Evolutionary conservation across 2,888 invertebrate species (phyloP), one percentile per base, ranked within the genome.

Genomic region (Conops quadrifasciatus): DNA sequence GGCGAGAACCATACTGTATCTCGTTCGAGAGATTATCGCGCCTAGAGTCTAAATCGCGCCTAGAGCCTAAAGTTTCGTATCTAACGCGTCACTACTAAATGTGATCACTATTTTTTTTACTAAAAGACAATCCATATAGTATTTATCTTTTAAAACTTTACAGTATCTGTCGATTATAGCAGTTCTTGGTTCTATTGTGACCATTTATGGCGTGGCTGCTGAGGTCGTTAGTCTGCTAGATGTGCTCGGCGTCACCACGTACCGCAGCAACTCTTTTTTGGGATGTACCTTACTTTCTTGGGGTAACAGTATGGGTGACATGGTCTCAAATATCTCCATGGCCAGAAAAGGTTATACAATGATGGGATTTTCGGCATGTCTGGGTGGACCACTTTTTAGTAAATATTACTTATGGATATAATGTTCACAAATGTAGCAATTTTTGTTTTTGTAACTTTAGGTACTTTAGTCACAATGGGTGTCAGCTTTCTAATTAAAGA

Each of bases 381-480:
- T 90, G 79, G 91, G 91, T 30, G 91, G 91, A 30, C 91, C 91
- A 1, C 83, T 91, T 68, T 89, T 91, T 79, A 91, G 89, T 90
- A 86, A 75, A 67, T 72, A 45, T 21, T 13, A 49, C 13, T n/a
- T 49, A 49, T 19, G 4, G 5, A 49, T 49, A 16, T 53, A 15
- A 3, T 58, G 24, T 13, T 58, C 4, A 36, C 19, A 28, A 28
- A 36, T 53, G 19, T 53, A 30, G 7, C n/a, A 5, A n/a, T 5
- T 30, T 36, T 30, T 4, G 0, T 53, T 43, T 24, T 24, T 24
- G 43, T 21, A 13, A 13, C 28, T 36, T 36, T n/a, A 73, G 71
- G 67, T 59, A 58, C 70, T 0, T 19, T 73, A 30, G 49, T 71
- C 13, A 67, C 66, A 1, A 49, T 73, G 21, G 73, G 71, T 26